Evolutionary conservation across 1,140 invertebrate genomes (phyloP).

Genomic region (Chrysomallon squamiferum): DNA sequence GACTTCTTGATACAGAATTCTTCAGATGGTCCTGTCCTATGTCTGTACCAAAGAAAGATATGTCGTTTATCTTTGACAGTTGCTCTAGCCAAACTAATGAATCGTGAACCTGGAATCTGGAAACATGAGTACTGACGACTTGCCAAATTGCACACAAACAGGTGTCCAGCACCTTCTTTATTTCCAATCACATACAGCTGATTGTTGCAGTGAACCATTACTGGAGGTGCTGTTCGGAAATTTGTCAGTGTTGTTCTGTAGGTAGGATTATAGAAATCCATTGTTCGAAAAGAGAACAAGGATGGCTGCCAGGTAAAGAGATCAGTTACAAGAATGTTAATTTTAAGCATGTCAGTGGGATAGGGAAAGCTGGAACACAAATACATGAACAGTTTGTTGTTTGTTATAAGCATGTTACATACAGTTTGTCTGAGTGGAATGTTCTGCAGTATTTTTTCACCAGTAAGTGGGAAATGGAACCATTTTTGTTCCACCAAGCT

Average conservation of each 20-base stretch:
- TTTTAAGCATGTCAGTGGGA: slow-evolving; percentile 58
- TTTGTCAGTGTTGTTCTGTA: slow-evolving; percentile 58
- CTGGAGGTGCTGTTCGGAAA: slow-evolving; percentile 52
- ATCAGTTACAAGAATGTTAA: slow-evolving; percentile 56
- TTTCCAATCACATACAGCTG: slow-evolving; percentile 56
- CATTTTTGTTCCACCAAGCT: slow-evolving; percentile 50
- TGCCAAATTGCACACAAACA: slow-evolving; percentile 54
- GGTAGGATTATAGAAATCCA: slow-evolving; percentile 53
- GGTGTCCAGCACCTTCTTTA: slow-evolving; percentile 55
- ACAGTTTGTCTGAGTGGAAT: slow-evolving; percentile 55
- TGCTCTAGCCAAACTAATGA: slow-evolving; percentile 54
- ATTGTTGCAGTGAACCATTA: slow-evolving; percentile 51
- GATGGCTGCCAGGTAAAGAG: slow-evolving; percentile 44
- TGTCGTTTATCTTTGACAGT: slow-evolving; percentile 50
- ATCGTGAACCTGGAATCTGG: slow-evolving; percentile 55
- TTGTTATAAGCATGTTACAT: slow-evolving; percentile 48
- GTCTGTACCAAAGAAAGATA: slow-evolving; percentile 57
- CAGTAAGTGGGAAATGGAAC: slow-evolving; percentile 49
- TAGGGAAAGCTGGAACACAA: slow-evolving; percentile 58
- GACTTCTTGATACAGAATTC: slow-evolving; percentile 60
- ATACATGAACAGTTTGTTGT: slow-evolving; percentile 55
- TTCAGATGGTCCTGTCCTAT: slow-evolving; percentile 58
- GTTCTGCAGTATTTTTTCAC: slow-evolving; percentile 47
- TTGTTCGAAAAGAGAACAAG: slow-evolving; percentile 54
- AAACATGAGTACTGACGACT: slow-evolving; percentile 56